Base-by-base conservation (phyloP, 2,888 invertebrate genomes). In the Mythimna ferrago region DNA sequence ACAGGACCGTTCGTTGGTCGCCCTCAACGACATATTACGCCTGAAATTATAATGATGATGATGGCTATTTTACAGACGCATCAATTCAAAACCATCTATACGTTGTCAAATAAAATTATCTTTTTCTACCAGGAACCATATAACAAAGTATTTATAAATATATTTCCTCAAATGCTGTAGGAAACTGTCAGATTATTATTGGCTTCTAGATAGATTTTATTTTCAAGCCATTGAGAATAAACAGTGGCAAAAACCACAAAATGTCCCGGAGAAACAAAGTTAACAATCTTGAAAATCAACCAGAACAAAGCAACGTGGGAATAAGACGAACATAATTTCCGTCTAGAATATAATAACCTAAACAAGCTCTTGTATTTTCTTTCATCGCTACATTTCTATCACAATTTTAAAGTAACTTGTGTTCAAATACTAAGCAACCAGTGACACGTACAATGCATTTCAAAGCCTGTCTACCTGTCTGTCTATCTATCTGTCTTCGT, bases 371-470 rank as follows among this genome's bases (percentile, higher is more conserved):
- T 16, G 26, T n/a, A n/a, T 53, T 60, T 41, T 3, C 38, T 76
- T 16, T 60, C 5, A 19, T 1, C 19, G 6, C 41, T n/a, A 44
- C 44, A 35, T 53, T 53, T 35, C 38, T 73, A 62, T 16, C 10
- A 21, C 6, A 6, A 51, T 6, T 21, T 73, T 32, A 51, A 19
- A 21, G n/a, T 51, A 54, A 21, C 41, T 11, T 66, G 16, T 68
- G 58, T 62, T 63, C 60, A 83, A 85, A 82, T 71, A 76, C n/a
- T 69, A 62, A 48, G 61, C 16, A 56, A 19, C 10, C 53, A 82
- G 44, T 78, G 75, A 84, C 62, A 67, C 71, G 68, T 69, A 64
- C 65, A 51, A 3, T 64, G 66, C 66, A 74, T 63, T 44, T 73
- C 53, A 32, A 26, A 26, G 26, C 26, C 26, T 26, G 26, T 26